Evolutionary conservation across 2,888 invertebrate species (phyloP).

Genomic region (Campoplex nolae): DNA sequence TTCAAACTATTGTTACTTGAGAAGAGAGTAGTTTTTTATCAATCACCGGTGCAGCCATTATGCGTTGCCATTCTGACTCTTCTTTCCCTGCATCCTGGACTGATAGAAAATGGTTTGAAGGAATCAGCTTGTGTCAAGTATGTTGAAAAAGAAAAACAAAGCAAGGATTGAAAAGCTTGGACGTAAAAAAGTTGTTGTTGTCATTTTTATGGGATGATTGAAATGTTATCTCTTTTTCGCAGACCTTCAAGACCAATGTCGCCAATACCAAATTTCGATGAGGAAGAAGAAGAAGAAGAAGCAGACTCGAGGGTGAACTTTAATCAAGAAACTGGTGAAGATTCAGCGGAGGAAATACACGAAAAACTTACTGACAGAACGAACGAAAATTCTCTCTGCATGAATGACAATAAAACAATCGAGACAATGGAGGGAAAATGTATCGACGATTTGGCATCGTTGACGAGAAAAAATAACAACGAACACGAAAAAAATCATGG

Average conservation of each 20-base stretch:
- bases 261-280: conserved; percentile 89
- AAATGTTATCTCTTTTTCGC: conserved; percentile 55
- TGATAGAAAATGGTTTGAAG: conserved; percentile 93
- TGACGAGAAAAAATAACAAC: conserved; percentile 76
- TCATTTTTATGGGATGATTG: neutral
- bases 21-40: conserved; percentile 95
- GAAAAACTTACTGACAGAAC: conserved; percentile 73
- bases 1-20: conserved; percentile 97
- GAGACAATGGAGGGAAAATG: conserved; percentile 82
- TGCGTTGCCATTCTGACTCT: conserved; percentile 95
- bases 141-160: conserved; percentile 74
- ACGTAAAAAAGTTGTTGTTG: neutral
- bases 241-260: conserved; percentile 90
- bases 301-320: conserved; percentile 71
- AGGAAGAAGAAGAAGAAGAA: conserved; percentile 77
- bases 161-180: neutral
- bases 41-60: conserved; percentile 95
- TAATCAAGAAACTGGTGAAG: conserved; percentile 56
- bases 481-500: conserved; percentile 73
- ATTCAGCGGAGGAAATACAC: neutral
- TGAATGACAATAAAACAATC: conserved; percentile 79
- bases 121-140: conserved; percentile 93
- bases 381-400: conserved; percentile 74
- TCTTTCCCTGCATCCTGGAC: conserved; percentile 95
- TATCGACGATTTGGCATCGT: conserved; percentile 74